phyloP scores from a whole-genome alignment of 1,140 invertebrate species.

The Trichogramma pretiosum region DNA sequence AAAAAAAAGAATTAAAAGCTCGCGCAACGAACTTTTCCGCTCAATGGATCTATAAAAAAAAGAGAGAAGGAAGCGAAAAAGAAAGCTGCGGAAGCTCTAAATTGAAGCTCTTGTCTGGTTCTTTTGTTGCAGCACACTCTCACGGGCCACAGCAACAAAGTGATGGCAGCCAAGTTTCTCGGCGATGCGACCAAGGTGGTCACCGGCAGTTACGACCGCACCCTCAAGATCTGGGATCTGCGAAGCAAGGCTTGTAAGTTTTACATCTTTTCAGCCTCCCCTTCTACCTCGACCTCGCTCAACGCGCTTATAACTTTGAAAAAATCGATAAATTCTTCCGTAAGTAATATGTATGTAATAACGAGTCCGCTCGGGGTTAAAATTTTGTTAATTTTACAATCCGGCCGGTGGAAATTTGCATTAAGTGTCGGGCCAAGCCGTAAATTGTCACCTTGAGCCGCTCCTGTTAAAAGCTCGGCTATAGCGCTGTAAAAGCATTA shows the following conservation, averaged over 20 bases:
- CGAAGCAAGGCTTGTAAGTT: slow-evolving; percentile 84
- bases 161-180: slow-evolving; percentile 87
- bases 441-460: slow-evolving; percentile 3
- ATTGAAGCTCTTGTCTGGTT: slow-evolving; percentile 8
- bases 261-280: not conserved
- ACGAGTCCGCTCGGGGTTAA: no score
- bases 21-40: no score
- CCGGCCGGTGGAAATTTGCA: no score
- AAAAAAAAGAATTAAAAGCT: no score
- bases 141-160: slow-evolving; percentile 93
- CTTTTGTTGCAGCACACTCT: slow-evolving; percentile 79
- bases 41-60: slow-evolving; percentile 18
- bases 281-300: no score
- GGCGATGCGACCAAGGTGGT: slow-evolving; percentile 83
- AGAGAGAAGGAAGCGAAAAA: no score
- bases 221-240: slow-evolving; percentile 95
- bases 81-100: no score
- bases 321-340: no score
- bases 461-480: slow-evolving; percentile 7
- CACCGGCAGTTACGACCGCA: slow-evolving; percentile 89
- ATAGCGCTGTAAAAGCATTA: not conserved
- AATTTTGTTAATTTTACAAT: no score
- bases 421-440: not conserved
- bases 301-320: no score
- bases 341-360: no score